These are phyloP conservation scores for Sciurus carolinensis DNA, from an alignment of 2,797 vertebrate genomes.

Conservation along the genomic window DNA sequence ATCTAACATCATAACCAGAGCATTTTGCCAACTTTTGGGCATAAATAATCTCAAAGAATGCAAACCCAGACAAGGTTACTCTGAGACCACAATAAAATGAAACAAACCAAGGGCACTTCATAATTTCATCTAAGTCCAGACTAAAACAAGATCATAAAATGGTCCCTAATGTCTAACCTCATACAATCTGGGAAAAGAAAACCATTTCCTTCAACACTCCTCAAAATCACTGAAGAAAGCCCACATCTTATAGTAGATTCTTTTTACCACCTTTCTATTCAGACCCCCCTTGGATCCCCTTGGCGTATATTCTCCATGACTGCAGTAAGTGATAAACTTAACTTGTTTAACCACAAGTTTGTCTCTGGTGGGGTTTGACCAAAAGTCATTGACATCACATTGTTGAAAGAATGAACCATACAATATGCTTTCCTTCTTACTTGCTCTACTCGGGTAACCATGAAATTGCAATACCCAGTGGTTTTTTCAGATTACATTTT, in stretches of 20 bases:
- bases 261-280: background rate
- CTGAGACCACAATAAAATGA: conserved; percentile 52
- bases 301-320: background rate
- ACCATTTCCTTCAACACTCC: background rate
- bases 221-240: background rate
- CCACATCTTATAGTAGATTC: background rate
- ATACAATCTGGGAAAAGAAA: background rate
- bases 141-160: conserved; percentile 51
- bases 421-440: conserved; percentile 13
- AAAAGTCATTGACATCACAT: background rate
- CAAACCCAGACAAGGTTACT: conserved; percentile 48
- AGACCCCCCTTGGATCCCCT: background rate
- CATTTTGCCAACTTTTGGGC: background rate
- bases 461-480: background rate
- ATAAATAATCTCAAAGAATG: conserved; percentile 57
- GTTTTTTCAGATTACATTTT: background rate
- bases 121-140: conserved; percentile 55
- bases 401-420: background rate
- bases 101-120: conserved; percentile 32
- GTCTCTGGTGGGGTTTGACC: background rate
- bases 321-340: background rate
- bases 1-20: background rate
- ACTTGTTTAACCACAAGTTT: background rate
- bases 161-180: background rate
- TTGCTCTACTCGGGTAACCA: background rate